phyloP scores from a whole-genome alignment of 2,113 vertebrate genomes.

The Paramormyrops kingsleyae region DNA sequence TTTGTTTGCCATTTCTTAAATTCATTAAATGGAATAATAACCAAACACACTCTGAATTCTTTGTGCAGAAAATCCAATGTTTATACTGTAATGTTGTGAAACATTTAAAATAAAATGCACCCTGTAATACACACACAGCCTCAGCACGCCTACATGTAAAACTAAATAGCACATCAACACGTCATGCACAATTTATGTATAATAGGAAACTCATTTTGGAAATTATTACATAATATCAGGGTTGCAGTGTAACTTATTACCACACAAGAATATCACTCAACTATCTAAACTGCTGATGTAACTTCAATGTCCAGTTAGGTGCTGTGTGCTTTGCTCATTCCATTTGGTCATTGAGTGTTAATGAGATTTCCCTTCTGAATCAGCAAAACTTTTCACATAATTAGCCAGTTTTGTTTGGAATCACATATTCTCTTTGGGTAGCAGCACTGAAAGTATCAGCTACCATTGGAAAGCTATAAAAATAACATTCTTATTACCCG shows the following conservation, averaged over 20 bases:
- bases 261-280: not conserved
- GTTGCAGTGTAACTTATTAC: not conserved
- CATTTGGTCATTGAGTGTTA: conserved; percentile 58
- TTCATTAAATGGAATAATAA: not conserved
- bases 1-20: not conserved
- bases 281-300: conserved; percentile 2
- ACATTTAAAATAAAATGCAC: not conserved
- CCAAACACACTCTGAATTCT: not conserved
- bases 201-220: not conserved
- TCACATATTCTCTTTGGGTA: not conserved
- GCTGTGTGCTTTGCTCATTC: not conserved
- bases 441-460: not conserved
- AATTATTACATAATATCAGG: not conserved
- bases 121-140: not conserved
- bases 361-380: conserved; percentile 58
- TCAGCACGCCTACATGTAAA: not conserved
- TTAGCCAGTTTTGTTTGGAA: conserved; percentile 49
- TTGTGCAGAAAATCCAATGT: not conserved
- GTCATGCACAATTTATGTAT: not conserved
- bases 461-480: conserved; percentile 11
- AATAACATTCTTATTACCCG: conserved; percentile 1
- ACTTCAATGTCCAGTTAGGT: not conserved
- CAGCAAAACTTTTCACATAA: conserved; percentile 61
- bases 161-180: not conserved
- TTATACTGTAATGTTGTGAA: not conserved